phyloP scores from a whole-genome alignment of 2,888 invertebrate species.

The Polydrusus pterygomalis region DNA sequence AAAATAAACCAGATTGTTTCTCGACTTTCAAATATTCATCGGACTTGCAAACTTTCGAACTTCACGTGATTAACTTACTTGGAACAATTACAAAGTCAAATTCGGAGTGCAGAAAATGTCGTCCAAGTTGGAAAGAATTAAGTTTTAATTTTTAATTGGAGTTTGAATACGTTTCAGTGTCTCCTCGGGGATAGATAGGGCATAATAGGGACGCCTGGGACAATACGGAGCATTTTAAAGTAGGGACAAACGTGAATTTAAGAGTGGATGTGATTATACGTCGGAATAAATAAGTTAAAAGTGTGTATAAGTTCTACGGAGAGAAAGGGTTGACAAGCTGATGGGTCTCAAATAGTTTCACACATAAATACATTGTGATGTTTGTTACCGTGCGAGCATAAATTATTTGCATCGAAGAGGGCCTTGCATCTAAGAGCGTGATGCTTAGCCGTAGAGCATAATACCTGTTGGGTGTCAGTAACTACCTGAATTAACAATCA shows the following conservation, averaged over 20 bases:
- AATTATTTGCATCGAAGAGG: no score
- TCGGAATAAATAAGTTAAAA: slow-evolving; percentile 38
- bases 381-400: no score
- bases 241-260: slow-evolving; percentile 54
- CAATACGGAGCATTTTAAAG: slow-evolving; percentile 51
- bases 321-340: slow-evolving; percentile 4
- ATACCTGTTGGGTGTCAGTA: no score
- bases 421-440: no score
- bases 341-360: background rate
- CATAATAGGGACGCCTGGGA: slow-evolving; percentile 55
- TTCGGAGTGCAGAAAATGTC: slow-evolving; percentile 56
- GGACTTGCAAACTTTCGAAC: slow-evolving; percentile 40
- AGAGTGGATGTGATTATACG: slow-evolving; percentile 45
- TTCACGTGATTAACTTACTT: slow-evolving; percentile 54
- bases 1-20: slow-evolving; percentile 22
- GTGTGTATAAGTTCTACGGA: background rate
- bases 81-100: slow-evolving; percentile 57
- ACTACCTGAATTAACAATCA: no score
- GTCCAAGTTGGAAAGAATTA: slow-evolving; percentile 59
- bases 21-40: slow-evolving; percentile 50
- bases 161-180: slow-evolving; percentile 57
- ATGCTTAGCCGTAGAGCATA: no score
- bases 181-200: slow-evolving; percentile 54
- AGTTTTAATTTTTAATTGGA: slow-evolving; percentile 62
- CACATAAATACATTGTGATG: no score